Conservation (phyloP, 2,888 invertebrate genomes). For the Eilema sororculum region DNA sequence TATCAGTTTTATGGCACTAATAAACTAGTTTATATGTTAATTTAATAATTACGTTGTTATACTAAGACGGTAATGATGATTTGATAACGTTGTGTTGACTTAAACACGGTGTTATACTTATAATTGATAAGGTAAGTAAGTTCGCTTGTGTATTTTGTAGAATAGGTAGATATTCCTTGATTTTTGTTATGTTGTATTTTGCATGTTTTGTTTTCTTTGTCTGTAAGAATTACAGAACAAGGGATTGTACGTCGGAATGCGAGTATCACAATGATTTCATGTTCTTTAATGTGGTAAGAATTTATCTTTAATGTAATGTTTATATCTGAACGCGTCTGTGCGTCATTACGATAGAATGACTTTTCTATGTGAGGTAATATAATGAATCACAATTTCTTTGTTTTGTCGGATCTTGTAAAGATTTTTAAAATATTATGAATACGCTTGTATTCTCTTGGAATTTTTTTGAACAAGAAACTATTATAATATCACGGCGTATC, state of each 20-base stretch:
- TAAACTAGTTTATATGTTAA: slow-evolving; percentile 39
- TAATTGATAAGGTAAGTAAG: slow-evolving; percentile 9
- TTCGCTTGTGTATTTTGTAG: neutral
- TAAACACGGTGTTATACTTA: slow-evolving; percentile 8
- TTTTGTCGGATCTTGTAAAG: neutral
- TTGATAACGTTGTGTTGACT: slow-evolving; percentile 25
- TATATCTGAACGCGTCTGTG: neutral
- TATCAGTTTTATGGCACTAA: slow-evolving; percentile 46
- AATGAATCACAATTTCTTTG: slow-evolving; percentile 14
- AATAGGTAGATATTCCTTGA: neutral
- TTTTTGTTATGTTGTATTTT: neutral
- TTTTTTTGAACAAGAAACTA: neutral
- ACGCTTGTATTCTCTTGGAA: neutral
- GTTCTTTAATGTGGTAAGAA: neutral
- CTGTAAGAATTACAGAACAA: too few relatives aligned
- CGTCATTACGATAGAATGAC: neutral
- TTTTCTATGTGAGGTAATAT: neutral
- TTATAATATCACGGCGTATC: neutral
- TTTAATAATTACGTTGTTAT: slow-evolving; percentile 28
- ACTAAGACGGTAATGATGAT: slow-evolving; percentile 14
- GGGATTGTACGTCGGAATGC: neutral
- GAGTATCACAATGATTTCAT: neutral
- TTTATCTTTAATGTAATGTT: neutral
- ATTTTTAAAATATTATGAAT: slow-evolving; percentile 12
- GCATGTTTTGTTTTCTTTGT: too few relatives aligned